Base-by-base conservation (phyloP, 2,888 invertebrate species). In the Chaetoderma sp. region DNA sequence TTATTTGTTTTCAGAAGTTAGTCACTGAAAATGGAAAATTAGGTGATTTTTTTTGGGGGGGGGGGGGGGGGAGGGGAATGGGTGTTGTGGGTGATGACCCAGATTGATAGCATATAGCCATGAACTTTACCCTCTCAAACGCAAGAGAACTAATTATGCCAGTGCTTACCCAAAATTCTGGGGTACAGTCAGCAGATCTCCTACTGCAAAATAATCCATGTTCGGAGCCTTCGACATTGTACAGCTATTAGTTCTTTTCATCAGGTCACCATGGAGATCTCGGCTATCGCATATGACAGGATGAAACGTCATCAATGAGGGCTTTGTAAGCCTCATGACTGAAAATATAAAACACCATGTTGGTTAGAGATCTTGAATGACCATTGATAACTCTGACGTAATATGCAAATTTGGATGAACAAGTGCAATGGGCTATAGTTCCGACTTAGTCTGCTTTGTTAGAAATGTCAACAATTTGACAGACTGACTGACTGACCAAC, bases 251-350 rank as follows among this genome's bases (percentile, higher is more conserved):
- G 92, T 92, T 79, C 91, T 91, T 77, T 93, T 93, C 56, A 96
- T 90, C 74, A 93, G 90, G 82, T 92, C 92, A 65, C 93, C 93
- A 5, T 94, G 93, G 72, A 96, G 89, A 88, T 96, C 95, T 83
- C 93, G 91, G 4, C 91, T 90, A 86, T 96, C 96, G 80, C 93
- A 93, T 5, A 94, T 93, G 45, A 82, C 56, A 1, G 83, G 79
- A 28, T 83, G 79, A 10, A 93, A 92, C 78, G 92, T 93, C 67
- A 94, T 92, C 72, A 98, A 88, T 30, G 94, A 93, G 4, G 98
- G 98, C 79, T 95, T 92, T 1, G 97, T 96, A 70, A 98, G 89
- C 74, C 98, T 90, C 96, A 98, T 97, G 58, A 98, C 98, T 91
- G 81, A 44, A 86, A 86, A 59, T 59, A 18, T 33, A 72, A 64